phyloP scores from a whole-genome alignment of 2,888 invertebrate genomes.

The Luffia ferchaultella region DNA sequence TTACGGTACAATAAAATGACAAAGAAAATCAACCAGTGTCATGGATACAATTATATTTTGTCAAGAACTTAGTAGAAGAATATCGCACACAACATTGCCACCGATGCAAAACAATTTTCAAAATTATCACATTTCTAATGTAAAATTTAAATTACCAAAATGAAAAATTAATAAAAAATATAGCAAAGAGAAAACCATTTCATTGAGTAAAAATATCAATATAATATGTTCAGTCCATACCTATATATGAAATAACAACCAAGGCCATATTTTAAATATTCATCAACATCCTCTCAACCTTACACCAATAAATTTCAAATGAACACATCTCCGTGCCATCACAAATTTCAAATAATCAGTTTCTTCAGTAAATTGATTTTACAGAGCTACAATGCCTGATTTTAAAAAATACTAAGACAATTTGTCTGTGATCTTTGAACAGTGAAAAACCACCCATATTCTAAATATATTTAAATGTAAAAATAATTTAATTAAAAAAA shows the following conservation, averaged over 20 bases:
- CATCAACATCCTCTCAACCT: too few relatives aligned
- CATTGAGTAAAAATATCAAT: too few relatives aligned
- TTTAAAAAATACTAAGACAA: not conserved
- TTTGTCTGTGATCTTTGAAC: not conserved
- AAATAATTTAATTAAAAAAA: not conserved
- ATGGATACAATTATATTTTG: constrained; percentile 4
- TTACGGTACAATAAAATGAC: constrained; percentile 8
- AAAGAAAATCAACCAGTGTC: constrained; percentile 11
- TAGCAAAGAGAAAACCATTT: too few relatives aligned
- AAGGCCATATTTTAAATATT: too few relatives aligned
- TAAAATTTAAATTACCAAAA: not conserved
- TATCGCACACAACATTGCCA: not conserved
- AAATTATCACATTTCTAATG: constrained; percentile 2
- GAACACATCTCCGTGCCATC: too few relatives aligned
- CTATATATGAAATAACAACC: too few relatives aligned
- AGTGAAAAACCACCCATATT: too few relatives aligned
- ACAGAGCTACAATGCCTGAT: not conserved
- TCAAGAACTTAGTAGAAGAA: constrained; percentile 1
- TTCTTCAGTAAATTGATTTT: not conserved
- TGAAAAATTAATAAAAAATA: too few relatives aligned
- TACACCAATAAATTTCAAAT: too few relatives aligned
- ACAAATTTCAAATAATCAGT: too few relatives aligned
- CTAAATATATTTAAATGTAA: too few relatives aligned
- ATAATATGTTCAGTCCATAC: too few relatives aligned
- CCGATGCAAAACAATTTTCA: not conserved